phyloP scores from a whole-genome alignment of 2,113 vertebrate species.

The Ornithorhynchus anatinus region DNA sequence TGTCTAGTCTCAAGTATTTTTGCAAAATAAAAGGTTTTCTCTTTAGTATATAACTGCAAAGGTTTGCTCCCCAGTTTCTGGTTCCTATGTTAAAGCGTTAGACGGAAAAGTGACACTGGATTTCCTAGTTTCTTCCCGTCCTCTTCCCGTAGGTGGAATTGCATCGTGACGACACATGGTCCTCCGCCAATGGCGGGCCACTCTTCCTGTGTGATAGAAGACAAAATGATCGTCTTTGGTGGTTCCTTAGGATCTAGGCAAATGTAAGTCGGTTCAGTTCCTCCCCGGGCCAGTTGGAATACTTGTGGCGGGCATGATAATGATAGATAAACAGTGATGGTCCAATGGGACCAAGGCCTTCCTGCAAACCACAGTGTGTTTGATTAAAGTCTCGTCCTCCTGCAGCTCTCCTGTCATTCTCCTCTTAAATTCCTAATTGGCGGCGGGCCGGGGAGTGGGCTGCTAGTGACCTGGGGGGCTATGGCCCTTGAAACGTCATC shows the following conservation, averaged over 20 bases:
- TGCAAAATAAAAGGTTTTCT: no score
- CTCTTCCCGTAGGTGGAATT: constrained; percentile 89
- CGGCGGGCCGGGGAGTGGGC: no score
- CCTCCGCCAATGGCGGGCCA: constrained; percentile 98
- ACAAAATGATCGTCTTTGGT: constrained; percentile 96
- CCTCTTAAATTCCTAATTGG: no score
- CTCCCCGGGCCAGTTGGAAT: neutral
- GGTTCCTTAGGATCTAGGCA: constrained; percentile 94
- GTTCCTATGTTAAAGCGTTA: neutral
- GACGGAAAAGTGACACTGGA: neutral
- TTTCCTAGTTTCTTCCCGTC: neutral
- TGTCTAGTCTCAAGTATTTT: no score
- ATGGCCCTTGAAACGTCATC: no score
- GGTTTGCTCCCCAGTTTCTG: neutral
- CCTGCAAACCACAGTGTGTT: no score
- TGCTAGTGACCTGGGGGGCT: no score
- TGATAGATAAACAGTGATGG: no score
- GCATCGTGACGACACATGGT: constrained; percentile 94
- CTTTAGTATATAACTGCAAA: no score
- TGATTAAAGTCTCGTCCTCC: no score
- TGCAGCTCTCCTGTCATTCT: no score
- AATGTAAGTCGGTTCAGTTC: constrained; percentile 78
- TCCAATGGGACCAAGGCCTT: no score
- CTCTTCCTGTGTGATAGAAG: constrained; percentile 92
- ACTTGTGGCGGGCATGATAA: neutral